Base-by-base conservation (phyloP, 2,113 vertebrate genomes). In the Acinonyx jubatus region DNA sequence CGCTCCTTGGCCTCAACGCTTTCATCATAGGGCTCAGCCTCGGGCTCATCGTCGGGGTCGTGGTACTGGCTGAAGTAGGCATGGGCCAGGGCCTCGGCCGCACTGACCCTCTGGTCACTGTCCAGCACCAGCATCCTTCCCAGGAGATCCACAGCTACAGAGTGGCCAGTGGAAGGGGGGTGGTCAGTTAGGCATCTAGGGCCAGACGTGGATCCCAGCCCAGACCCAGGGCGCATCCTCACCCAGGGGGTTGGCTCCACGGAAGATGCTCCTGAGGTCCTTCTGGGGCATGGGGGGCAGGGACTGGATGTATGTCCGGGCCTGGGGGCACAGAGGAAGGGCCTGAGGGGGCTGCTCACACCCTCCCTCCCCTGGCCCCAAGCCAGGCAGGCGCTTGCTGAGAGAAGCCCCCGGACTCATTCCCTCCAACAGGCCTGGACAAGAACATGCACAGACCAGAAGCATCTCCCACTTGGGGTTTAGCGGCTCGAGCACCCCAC, bases 41-140 rank as follows among this genome's bases (percentile, higher is more conserved):
- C 99, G 0, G 99, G 99, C 93, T 99, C 99, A 0, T 99, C 99
- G 0, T 99, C 99, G 0, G 99, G 99, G 92, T 99, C 99, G 0
- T 99, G 99, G 93, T 99, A 99, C 98, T 99, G 99, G 23, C 99
- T 99, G 98, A 99, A 99, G 98, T 99, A 99, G 0, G 99, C 98
- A 36, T 99, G 99, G 4, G 99, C 99, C 65, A 99, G 99, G 1
- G 99, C 99, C 97, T 99, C 99, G 0, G 99, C 98, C 4, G 99
- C 99, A 0, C 99, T 99, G 98, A 99, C 99, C 98, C 99, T 98
- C 82, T 99, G 99, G 86, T 99, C 99, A 0, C 99, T 99, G 98
- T 99, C 99, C 96, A 99, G 98, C 73, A 99, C 99, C 94, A 99
- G 99, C 99, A 99, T 99, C 65, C 99, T 99, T 98, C 99, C 99